These are phyloP conservation scores for Stenchaetothrips biformis DNA, from an alignment of 2,888 invertebrate species.

Conservation along the genomic window DNA sequence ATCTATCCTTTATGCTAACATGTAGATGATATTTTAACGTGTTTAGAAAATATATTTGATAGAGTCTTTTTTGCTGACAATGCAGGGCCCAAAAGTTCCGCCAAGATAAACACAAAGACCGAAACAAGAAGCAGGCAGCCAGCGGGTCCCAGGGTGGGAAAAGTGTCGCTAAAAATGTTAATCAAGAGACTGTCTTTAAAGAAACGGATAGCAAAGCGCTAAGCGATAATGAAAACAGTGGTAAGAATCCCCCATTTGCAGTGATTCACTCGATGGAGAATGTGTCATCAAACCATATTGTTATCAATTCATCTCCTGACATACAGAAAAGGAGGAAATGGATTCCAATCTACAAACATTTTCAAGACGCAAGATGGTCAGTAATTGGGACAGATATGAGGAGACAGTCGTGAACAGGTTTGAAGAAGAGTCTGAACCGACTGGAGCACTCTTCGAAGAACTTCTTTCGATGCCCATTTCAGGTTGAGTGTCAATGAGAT, in stretches of 20 bases:
- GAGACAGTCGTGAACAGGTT: not conserved
- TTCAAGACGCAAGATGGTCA: not conserved
- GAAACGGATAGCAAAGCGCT: no score
- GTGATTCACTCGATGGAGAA: no score
- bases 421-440: not conserved
- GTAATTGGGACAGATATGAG: slow-evolving; percentile 1
- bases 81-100: not conserved
- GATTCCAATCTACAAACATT: not conserved
- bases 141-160: not conserved
- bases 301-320: no score
- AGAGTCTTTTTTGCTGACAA: not conserved
- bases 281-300: no score
- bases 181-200: not conserved
- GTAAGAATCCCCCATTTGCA: no score
- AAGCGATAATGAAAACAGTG: no score
- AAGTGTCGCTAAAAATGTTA: not conserved
- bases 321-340: no score
- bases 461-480: not conserved
- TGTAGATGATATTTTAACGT: not conserved
- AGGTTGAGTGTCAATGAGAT: not conserved
- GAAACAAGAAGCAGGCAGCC: not conserved
- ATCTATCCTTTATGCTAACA: not conserved
- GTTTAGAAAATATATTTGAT: not conserved
- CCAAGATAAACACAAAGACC: not conserved
- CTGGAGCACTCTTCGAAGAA: not conserved